Percentiles rank a stretch among this genome's conserved stretches.
Evolutionary conservation across 2,888 invertebrate species (phyloP).

Genomic region (Mamestra brassicae): DNA sequence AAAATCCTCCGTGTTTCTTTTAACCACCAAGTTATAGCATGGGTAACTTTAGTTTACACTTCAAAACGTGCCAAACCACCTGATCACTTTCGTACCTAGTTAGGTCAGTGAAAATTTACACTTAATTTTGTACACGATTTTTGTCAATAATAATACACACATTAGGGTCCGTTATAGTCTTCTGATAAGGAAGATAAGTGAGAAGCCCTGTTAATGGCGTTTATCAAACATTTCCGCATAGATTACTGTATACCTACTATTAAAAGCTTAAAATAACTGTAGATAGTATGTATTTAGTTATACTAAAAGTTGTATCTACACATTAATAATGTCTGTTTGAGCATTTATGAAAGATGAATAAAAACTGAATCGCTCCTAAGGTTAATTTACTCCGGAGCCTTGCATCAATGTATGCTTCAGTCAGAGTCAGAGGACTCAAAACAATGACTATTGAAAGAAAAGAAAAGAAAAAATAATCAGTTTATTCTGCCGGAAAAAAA

Average conservation of each 20-base stretch:
- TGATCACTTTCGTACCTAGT: neutral
- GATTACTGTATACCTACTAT: constrained; percentile 13
- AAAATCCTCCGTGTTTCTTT: neutral
- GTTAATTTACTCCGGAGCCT: too few relatives aligned
- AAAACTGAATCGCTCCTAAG: neutral
- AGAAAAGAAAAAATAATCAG: neutral
- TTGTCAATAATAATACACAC: neutral
- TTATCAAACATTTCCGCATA: constrained; percentile 24
- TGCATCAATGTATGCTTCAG: neutral
- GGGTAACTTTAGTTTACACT: neutral
- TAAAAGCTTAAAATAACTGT: neutral
- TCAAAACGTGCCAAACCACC: neutral
- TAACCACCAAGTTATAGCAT: neutral
- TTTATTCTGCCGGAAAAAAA: too few relatives aligned
- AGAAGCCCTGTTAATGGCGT: constrained; percentile 19
- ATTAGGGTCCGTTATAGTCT: constrained; percentile 21
- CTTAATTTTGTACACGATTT: neutral
- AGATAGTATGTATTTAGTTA: neutral
- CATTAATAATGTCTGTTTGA: neutral
- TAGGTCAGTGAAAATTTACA: neutral
- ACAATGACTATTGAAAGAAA: neutral
- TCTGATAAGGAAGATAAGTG: constrained; percentile 39
- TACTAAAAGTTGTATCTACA: neutral
- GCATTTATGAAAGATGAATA: neutral
- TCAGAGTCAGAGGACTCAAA: neutral